A percentile compares a stretch with the other conserved stretches of the same genome.
Conservation (phyloP, 2,888 invertebrate species). For the Pocota personata region DNA sequence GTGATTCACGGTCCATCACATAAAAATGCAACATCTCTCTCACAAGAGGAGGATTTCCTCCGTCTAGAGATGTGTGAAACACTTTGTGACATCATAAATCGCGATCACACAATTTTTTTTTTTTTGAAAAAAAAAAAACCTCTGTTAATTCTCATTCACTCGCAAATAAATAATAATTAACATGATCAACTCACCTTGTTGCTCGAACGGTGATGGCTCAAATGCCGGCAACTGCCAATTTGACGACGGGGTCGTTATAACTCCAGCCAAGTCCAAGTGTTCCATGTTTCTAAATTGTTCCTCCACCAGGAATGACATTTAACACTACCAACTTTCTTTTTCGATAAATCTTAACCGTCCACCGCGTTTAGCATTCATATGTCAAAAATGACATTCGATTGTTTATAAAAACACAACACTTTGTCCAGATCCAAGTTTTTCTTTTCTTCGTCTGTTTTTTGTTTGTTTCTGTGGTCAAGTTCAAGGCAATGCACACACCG, state of each 20-base stretch:
- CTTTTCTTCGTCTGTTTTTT: neutral
- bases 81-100: slow-evolving; percentile 65
- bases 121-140: slow-evolving; percentile 1
- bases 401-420: slow-evolving; percentile 1
- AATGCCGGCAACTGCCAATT: slow-evolving; percentile 80
- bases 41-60: neutral
- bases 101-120: slow-evolving; percentile 45
- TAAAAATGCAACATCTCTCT: slow-evolving; percentile 9
- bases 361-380: slow-evolving; percentile 55
- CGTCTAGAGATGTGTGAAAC: too few relatives aligned
- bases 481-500: slow-evolving; percentile 55
- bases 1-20: slow-evolving; percentile 7
- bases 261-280: slow-evolving; percentile 81
- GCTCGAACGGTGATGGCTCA: slow-evolving; percentile 75
- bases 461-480: slow-evolving; percentile 54
- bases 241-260: slow-evolving; percentile 77
- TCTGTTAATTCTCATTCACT: too few relatives aligned
- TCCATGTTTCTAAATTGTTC: slow-evolving; percentile 77
- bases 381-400: slow-evolving; percentile 57
- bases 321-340: slow-evolving; percentile 34
- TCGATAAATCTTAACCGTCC: slow-evolving; percentile 20
- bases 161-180: neutral
- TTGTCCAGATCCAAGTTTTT: slow-evolving; percentile 10
- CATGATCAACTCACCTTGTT: slow-evolving; percentile 79
- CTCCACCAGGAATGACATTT: slow-evolving; percentile 41